Conservation (phyloP, 2,797 vertebrate species). For the Catharus ustulatus region DNA sequence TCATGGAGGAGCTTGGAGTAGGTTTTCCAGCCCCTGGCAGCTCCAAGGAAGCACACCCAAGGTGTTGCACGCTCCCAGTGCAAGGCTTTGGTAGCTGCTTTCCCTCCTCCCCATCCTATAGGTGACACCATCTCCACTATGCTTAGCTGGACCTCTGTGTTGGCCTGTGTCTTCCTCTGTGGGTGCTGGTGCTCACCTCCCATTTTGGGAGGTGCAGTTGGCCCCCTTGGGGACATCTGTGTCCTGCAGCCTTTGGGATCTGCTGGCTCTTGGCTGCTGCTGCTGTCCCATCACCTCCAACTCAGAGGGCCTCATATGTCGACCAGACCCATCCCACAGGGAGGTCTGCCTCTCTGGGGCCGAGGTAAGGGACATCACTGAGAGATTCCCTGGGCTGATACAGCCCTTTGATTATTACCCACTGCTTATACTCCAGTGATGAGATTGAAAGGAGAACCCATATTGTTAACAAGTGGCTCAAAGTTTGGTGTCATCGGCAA, state of each 20-base stretch:
- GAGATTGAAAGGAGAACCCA: too few relatives aligned
- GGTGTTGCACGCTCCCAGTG: not conserved
- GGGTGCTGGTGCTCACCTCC: not conserved
- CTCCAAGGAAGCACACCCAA: not conserved
- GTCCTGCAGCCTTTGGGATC: not conserved
- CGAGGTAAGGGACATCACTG: too few relatives aligned
- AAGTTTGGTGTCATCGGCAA: too few relatives aligned
- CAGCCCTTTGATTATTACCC: too few relatives aligned
- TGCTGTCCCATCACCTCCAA: not conserved
- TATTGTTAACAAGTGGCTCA: too few relatives aligned
- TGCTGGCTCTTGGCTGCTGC: not conserved
- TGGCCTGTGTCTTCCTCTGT: not conserved
- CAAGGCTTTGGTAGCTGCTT: not conserved
- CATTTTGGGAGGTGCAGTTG: not conserved
- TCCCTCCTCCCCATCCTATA: not conserved
- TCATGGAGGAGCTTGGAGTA: not conserved
- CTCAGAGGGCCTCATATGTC: too few relatives aligned
- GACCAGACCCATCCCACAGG: too few relatives aligned
- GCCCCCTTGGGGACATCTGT: not conserved
- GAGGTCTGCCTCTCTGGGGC: too few relatives aligned
- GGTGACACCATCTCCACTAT: not conserved
- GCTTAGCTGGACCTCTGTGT: not conserved
- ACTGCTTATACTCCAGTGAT: too few relatives aligned
- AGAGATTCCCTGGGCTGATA: too few relatives aligned
- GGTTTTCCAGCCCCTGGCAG: not conserved